Evolutionary conservation across 2,113 vertebrate genomes (phyloP).

Genomic region (Dinomys branickii): DNA sequence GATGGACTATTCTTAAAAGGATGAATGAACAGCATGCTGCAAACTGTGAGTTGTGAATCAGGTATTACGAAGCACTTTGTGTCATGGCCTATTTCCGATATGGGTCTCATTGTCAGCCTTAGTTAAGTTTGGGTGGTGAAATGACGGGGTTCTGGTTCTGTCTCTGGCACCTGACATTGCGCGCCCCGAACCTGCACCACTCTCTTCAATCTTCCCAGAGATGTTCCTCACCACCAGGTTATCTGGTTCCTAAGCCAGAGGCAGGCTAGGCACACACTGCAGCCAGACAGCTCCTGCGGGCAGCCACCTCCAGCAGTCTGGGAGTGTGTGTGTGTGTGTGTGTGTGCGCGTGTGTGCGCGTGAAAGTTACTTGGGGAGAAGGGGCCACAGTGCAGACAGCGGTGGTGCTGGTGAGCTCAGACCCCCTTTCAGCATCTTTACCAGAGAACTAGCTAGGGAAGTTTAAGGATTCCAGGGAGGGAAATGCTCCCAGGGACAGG

Average conservation of each 20-base stretch:
- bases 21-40: not conserved
- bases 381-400: constrained; percentile 32
- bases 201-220: constrained; percentile 23
- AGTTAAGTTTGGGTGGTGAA: not conserved
- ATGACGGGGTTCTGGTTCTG: not conserved
- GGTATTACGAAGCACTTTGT: constrained; percentile 71
- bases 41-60: not conserved
- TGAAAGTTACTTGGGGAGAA: constrained; percentile 83
- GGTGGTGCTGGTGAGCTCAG: not conserved
- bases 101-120: not conserved
- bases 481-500: not conserved
- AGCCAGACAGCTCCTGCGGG: not conserved
- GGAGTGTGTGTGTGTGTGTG: constrained; percentile 47
- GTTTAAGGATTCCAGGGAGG: constrained; percentile 39
- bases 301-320: constrained; percentile 32
- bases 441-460: constrained; percentile 50
- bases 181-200: constrained; percentile 8
- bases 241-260: constrained; percentile 2
- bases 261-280: not conserved
- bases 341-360: constrained; percentile 67
- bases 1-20: not conserved
- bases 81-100: not conserved
- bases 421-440: not conserved
- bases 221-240: not conserved
- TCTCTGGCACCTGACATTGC: constrained; percentile 1